Conservation (phyloP, 2,888 invertebrate species). For the Thymelicus lineola region DNA sequence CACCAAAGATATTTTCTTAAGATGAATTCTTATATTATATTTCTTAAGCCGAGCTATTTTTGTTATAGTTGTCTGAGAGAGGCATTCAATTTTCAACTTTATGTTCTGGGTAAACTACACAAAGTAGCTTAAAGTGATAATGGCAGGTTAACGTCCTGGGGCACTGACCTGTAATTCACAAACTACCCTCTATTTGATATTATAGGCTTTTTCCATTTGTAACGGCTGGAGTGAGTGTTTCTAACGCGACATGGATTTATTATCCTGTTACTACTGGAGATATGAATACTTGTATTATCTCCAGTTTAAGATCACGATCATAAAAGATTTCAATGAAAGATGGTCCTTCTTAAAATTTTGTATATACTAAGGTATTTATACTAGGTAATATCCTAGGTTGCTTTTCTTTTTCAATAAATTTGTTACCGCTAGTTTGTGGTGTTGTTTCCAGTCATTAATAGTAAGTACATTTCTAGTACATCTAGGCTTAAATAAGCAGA, state of each 20-base stretch:
- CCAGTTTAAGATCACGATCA: slow-evolving; percentile 16
- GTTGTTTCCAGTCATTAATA: too few species aligned
- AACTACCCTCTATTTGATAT: slow-evolving; percentile 63
- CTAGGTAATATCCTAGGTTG: neutral
- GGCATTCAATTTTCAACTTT: slow-evolving; percentile 43
- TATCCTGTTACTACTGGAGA: slow-evolving; percentile 9
- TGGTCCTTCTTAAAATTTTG: neutral
- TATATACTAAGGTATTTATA: too few species aligned
- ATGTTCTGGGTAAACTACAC: slow-evolving; percentile 29
- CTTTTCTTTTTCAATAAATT: neutral
- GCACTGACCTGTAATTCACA: slow-evolving; percentile 69
- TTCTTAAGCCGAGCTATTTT: too few species aligned
- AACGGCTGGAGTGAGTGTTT: slow-evolving; percentile 52
- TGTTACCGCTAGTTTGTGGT: too few species aligned
- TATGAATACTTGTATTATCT: slow-evolving; percentile 24
- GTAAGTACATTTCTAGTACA: too few species aligned
- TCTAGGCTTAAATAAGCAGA: neutral
- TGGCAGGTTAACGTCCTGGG: slow-evolving; percentile 61
- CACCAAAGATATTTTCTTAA: slow-evolving; percentile 6
- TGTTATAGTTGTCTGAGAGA: neutral
- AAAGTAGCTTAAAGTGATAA: slow-evolving; percentile 40
- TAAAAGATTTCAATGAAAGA: slow-evolving; percentile 5
- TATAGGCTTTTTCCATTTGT: slow-evolving; percentile 62
- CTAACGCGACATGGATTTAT: slow-evolving; percentile 50
- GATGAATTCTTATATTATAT: too few species aligned